Evolutionary conservation across 1,140 invertebrate genomes (phyloP).

Genomic region (Anagrus nilaparvatae): DNA sequence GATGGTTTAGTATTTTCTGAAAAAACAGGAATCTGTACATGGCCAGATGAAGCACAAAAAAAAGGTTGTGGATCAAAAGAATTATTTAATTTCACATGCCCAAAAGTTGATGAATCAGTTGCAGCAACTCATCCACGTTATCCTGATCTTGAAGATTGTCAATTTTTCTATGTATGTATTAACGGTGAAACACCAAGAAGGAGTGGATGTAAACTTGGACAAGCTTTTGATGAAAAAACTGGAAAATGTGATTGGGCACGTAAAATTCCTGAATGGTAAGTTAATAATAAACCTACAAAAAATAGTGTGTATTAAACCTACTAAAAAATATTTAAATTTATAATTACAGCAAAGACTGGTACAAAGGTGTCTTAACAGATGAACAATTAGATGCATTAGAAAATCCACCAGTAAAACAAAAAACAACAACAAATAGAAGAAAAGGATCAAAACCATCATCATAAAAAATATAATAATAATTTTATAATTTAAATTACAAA

Average conservation of each 20-base stretch:
- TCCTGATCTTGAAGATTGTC: slow-evolving; percentile 80
- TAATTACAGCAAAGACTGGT: slow-evolving; percentile 69
- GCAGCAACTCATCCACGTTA: slow-evolving; percentile 74
- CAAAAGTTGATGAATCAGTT: slow-evolving; percentile 59
- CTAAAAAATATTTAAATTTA: too few species aligned
- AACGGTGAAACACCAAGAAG: slow-evolving; percentile 72
- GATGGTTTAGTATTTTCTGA: slow-evolving; percentile 80
- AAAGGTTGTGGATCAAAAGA: slow-evolving; percentile 75
- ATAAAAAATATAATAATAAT: slow-evolving; percentile 5
- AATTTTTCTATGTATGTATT: slow-evolving; percentile 86
- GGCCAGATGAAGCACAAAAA: slow-evolving; percentile 83
- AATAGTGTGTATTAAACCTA: too few species aligned
- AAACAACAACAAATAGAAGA: slow-evolving; percentile 47
- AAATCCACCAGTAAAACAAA: slow-evolving; percentile 54
- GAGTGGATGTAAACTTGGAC: slow-evolving; percentile 80
- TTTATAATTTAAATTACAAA: slow-evolving; percentile 11
- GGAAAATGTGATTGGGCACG: slow-evolving; percentile 80
- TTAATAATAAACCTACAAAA: slow-evolving; percentile 2
- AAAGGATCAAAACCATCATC: slow-evolving; percentile 25
- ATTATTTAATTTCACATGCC: slow-evolving; percentile 77
- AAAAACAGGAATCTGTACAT: slow-evolving; percentile 80
- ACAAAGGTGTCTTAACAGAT: slow-evolving; percentile 73
- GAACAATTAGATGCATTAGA: slow-evolving; percentile 65
- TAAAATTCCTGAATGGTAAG: slow-evolving; percentile 84
- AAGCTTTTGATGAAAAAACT: slow-evolving; percentile 76